Percentiles rank a stretch among this genome's conserved stretches.
These are phyloP conservation scores for Drosophila nannoptera DNA, from an alignment of 1,140 invertebrate species.

Conservation along the genomic window DNA sequence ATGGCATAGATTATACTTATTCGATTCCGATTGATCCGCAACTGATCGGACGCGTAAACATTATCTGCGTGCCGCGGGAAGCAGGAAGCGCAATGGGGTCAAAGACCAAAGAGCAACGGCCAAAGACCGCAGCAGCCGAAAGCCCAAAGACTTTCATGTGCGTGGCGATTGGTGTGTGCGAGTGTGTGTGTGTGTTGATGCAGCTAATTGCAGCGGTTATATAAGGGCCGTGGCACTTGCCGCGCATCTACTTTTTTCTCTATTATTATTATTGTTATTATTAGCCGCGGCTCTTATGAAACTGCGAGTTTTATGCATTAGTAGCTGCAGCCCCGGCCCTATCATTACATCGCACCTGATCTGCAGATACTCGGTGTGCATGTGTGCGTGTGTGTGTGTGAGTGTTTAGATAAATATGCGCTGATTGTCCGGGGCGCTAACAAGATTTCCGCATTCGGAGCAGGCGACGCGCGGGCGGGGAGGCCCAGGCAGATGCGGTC, in stretches of 20 bases:
- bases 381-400: no score
- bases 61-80: conserved; percentile 19
- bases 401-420: conserved; percentile 54
- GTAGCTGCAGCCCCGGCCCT: conserved; percentile 23
- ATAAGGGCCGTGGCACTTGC: conserved; percentile 19
- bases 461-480: no score
- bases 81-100: conserved; percentile 37
- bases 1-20: no score
- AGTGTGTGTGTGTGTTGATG: conserved; percentile 39
- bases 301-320: conserved; percentile 63
- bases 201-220: conserved; percentile 47
- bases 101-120: conserved; percentile 29
- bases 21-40: background rate
- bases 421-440: conserved; percentile 49
- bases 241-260: conserved; percentile 12
- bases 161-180: conserved; percentile 16
- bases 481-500: conserved; percentile 36
- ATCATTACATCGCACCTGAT: conserved; percentile 64
- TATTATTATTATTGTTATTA: conserved; percentile 28
- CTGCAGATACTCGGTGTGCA: conserved; percentile 44
- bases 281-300: conserved; percentile 50
- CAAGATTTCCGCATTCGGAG: conserved; percentile 66
- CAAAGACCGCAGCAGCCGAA: background rate
- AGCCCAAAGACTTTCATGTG: conserved; percentile 29
- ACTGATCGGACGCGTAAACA: conserved; percentile 23